phyloP scores from a whole-genome alignment of 2,113 vertebrate genomes.

The Phrynocephalus versicolor region DNA sequence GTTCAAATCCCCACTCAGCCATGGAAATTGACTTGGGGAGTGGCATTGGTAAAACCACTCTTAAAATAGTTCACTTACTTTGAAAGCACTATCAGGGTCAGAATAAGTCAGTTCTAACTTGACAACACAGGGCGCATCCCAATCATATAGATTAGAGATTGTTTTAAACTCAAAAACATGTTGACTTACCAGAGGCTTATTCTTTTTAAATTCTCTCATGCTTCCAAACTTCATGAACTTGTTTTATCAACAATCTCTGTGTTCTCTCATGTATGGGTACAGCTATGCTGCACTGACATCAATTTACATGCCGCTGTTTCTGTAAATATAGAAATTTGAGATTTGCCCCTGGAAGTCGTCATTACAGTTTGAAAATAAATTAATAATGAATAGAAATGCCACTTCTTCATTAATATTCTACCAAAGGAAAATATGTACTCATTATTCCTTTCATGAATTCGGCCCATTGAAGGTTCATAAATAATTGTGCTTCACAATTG shows the following conservation, averaged over 20 bases:
- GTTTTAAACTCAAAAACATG: conserved; percentile 35
- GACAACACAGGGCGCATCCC: too few species aligned
- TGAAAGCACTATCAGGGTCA: too few species aligned
- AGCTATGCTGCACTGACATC: conserved; percentile 58
- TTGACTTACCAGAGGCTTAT: conserved; percentile 61
- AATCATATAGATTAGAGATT: too few species aligned
- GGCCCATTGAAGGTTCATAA: conserved; percentile 71
- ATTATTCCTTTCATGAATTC: conserved; percentile 71
- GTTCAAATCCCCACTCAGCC: too few species aligned
- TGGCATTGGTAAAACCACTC: too few species aligned
- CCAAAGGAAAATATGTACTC: conserved; percentile 71
- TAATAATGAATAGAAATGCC: conserved; percentile 71
- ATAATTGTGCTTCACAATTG: conserved; percentile 70
- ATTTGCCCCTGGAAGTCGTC: conserved; percentile 73
- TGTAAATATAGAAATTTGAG: conserved; percentile 75
- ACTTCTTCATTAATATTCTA: conserved; percentile 75
- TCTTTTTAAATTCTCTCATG: conserved; percentile 64
- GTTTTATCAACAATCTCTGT: conserved; percentile 65
- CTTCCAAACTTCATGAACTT: conserved; percentile 66
- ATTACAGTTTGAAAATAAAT: conserved; percentile 73
- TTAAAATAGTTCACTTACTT: too few species aligned
- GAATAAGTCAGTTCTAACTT: too few species aligned
- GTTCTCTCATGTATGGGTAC: conserved; percentile 70
- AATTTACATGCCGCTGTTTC: conserved; percentile 61
- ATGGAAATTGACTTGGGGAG: too few species aligned